Percentiles rank a stretch among this genome's conserved stretches.
These are phyloP conservation scores for Tragelaphus scriptus DNA, from an alignment of 2,113 vertebrate genomes.

Conservation along the genomic window DNA sequence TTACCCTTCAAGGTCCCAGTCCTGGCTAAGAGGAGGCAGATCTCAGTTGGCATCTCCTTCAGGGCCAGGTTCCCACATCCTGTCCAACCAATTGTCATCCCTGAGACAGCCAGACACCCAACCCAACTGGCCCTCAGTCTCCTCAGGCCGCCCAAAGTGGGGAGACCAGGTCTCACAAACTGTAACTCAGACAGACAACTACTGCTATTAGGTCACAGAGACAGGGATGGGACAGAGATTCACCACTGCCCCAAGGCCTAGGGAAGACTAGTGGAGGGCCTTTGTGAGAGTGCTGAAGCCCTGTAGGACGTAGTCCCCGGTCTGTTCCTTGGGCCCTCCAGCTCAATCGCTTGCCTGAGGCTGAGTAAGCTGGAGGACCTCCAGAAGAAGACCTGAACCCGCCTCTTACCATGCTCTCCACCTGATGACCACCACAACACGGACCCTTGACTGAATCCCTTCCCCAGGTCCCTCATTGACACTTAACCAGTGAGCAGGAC, in stretches of 20 bases:
- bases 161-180: neutral
- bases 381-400: neutral
- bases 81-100: neutral
- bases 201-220: neutral
- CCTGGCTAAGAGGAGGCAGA: neutral
- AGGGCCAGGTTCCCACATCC: neutral
- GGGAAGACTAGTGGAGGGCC: neutral
- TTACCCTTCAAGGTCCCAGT: neutral
- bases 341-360: neutral
- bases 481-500: neutral
- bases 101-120: neutral
- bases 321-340: neutral
- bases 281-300: neutral
- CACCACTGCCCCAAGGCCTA: neutral
- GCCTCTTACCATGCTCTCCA: accelerated
- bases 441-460: neutral
- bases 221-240: neutral
- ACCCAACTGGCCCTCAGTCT: neutral
- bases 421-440: neutral
- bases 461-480: neutral
- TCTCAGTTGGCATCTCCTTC: neutral
- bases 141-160: neutral
- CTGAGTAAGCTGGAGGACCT: neutral
- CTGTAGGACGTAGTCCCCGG: neutral
- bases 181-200: neutral